Base-by-base conservation (phyloP, 1,140 invertebrate species). In the Brachionus sp. region DNA sequence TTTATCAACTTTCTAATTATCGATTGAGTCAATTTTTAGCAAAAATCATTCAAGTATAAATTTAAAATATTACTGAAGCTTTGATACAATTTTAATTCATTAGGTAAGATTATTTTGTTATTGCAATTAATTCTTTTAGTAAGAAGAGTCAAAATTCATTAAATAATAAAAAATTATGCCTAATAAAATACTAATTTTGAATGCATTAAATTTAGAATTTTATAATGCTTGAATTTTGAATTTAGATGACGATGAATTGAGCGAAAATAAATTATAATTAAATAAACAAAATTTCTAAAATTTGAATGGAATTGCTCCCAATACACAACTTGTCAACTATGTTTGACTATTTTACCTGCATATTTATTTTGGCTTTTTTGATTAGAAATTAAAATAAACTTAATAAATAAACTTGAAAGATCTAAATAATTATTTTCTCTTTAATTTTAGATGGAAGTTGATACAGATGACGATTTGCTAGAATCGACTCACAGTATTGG, bases 381-480 rank as follows among this genome's bases (percentile, higher is more conserved):
- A 12, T 46, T 12, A 46, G 5, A 10, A 46, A 46, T n/a, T n/a
- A 12, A 46, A 12, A 46, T 1, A 46, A 46, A 46, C 5, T 46
- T 46, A 10, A 10, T 2, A 46, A 46, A 2, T 46, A 2, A 12
- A n/a, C n/a, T n/a, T n/a, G n/a, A n/a, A n/a, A n/a, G n/a, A n/a
- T 50, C 6, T 16, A 9, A 57, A 13, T 1, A 19, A 19, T 57
- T 7, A 19, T 57, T 23, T 23, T 57, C 6, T 57, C 37, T 23
- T 9, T 19, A 19, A 39, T 12, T 3, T 19, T 12, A 75, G 35
- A 80, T 80, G 77, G 77, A 80, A 39, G 50, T 80, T 37, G 77
- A 80, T 25, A 80, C 77, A 42, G 77, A 80, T 16, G 77, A 80
- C 13, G 77, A 80, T 39, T 80, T 80, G 19, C 35, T 80, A 13